Evolutionary conservation across 2,888 invertebrate species (phyloP).

Genomic region (Leucophora obtusa): DNA sequence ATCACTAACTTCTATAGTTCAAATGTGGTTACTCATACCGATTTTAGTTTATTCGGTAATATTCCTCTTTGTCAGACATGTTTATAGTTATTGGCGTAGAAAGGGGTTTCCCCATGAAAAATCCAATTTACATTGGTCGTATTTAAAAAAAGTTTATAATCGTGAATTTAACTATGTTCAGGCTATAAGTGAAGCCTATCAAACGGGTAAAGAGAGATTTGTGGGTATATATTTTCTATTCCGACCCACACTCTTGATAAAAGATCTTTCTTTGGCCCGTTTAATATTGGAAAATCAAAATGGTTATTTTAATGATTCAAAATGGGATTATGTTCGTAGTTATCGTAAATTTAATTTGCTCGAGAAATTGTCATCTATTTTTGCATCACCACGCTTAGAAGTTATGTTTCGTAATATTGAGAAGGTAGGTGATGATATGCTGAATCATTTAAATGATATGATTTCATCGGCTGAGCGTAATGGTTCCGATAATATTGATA

Average conservation of each 20-base stretch:
- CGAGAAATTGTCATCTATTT: conserved; percentile 83
- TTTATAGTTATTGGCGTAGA: conserved; percentile 74
- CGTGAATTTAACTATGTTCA: conserved; percentile 73
- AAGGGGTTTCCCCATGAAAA: conserved; percentile 73
- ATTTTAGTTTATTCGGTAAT: conserved; percentile 70
- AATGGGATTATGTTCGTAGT: conserved; percentile 80
- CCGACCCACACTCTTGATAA: conserved; percentile 82
- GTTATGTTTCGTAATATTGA: conserved; percentile 83
- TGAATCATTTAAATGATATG: conserved; percentile 76
- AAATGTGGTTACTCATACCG: conserved; percentile 75
- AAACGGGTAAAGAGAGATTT: conserved; percentile 74
- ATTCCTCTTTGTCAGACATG: conserved; percentile 71
- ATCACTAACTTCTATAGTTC: background rate
- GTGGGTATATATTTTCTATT: conserved; percentile 84
- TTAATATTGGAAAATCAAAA: conserved; percentile 82
- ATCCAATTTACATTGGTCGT: conserved; percentile 67
- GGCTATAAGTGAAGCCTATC: conserved; percentile 71
- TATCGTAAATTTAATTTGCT: conserved; percentile 83
- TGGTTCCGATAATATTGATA: conserved; percentile 68
- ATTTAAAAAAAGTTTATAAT: conserved; percentile 68
- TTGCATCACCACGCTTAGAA: conserved; percentile 83
- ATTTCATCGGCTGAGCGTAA: conserved; percentile 66
- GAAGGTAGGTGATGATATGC: conserved; percentile 80
- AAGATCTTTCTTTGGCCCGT: conserved; percentile 83
- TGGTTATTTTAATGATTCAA: conserved; percentile 82